Evolutionary conservation across 2,113 vertebrate genomes (phyloP).

Genomic region (Anhinga rufa): DNA sequence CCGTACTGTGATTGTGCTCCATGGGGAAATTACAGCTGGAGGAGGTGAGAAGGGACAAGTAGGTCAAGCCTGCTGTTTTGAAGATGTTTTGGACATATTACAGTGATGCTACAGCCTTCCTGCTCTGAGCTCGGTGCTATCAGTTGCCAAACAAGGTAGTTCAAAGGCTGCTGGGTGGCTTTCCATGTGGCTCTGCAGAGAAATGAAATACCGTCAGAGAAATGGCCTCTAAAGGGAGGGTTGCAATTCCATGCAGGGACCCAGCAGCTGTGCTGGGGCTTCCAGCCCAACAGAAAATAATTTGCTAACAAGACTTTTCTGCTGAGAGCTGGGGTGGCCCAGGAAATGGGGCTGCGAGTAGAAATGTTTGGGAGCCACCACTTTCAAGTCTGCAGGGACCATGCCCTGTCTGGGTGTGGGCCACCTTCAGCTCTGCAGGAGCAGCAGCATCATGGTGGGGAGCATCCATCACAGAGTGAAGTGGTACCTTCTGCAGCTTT

Average conservation of each 20-base stretch:
- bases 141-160: neutral
- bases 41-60: neutral
- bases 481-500: neutral
- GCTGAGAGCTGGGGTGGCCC: neutral
- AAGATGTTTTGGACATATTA: neutral
- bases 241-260: neutral
- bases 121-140: neutral
- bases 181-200: neutral
- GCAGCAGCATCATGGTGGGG: accelerated
- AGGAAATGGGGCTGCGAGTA: neutral
- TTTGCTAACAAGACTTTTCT: neutral
- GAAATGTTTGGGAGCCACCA: neutral
- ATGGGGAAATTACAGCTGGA: neutral
- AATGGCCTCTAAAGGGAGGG: neutral
- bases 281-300: neutral
- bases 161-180: neutral
- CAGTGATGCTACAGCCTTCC: neutral
- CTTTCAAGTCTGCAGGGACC: neutral
- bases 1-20: neutral
- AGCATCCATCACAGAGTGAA: neutral
- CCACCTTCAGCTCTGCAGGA: neutral
- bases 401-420: accelerated
- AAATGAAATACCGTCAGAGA: neutral
- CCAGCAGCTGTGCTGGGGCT: neutral
- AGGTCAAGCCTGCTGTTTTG: neutral